A percentile compares a stretch with the other conserved stretches of the same genome.
Evolutionary conservation across 2,797 vertebrate species (phyloP).

Genomic region (Sternarchorhynchus goeldii): DNA sequence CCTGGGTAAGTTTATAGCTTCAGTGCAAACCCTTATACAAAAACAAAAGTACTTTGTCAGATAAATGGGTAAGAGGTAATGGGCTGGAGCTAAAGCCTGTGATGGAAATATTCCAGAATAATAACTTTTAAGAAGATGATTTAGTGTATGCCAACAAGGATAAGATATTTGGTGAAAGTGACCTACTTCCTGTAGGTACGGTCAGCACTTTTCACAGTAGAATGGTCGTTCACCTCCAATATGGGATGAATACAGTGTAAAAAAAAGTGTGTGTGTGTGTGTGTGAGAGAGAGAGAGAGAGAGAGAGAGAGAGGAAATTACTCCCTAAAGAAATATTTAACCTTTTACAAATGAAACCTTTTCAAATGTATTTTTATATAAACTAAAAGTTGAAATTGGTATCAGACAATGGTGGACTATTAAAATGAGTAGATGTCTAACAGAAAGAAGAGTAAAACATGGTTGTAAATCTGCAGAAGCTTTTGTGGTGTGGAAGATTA

Average conservation of each 20-base stretch:
- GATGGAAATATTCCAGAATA: constrained; percentile 57
- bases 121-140: constrained; percentile 54
- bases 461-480: no score
- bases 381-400: no score
- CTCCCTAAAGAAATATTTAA: background rate
- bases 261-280: constrained; percentile 6
- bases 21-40: constrained; percentile 39
- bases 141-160: constrained; percentile 51
- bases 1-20: constrained; percentile 20
- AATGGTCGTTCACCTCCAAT: constrained; percentile 17
- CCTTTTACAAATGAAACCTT: background rate
- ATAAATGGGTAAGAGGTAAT: constrained; percentile 46
- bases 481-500: no score
- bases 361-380: background rate
- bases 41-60: constrained; percentile 39
- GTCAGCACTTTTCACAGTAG: constrained; percentile 36
- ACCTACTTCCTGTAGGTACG: constrained; percentile 30
- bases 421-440: no score
- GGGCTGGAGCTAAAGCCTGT: constrained; percentile 37
- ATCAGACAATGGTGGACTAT: no score
- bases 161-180: constrained; percentile 42
- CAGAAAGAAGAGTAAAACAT: no score
- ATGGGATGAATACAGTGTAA: background rate
- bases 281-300: no score
- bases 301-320: background rate